phyloP scores from a whole-genome alignment of 2,113 vertebrate species.

The Rhombomys opimus region DNA sequence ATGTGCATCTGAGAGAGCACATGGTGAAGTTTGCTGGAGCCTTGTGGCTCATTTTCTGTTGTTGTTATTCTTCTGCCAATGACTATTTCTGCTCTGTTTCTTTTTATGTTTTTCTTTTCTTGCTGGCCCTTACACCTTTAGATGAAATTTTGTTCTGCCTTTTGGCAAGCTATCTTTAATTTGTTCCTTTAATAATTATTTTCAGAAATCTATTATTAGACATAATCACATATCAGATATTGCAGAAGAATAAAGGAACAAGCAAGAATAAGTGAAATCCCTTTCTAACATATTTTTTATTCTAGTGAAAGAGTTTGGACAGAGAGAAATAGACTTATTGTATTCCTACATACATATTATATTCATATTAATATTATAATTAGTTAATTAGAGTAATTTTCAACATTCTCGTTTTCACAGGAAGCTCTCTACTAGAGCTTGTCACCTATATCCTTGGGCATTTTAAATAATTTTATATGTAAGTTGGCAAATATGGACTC shows the following conservation, averaged over 20 bases:
- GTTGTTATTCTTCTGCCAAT: neutral
- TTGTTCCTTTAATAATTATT: constrained; percentile 33
- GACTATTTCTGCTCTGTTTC: neutral
- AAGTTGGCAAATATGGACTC: constrained; percentile 1
- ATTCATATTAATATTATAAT: neutral
- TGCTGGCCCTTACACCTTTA: neutral
- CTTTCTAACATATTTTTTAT: neutral
- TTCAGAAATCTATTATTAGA: neutral
- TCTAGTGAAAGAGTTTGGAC: neutral
- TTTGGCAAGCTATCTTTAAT: neutral
- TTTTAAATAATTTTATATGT: neutral
- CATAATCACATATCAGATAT: neutral
- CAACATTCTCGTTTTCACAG: constrained; percentile 7
- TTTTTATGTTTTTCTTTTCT: neutral
- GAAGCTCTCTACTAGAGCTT: neutral
- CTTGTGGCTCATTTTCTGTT: neutral
- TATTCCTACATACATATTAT: neutral
- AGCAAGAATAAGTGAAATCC: neutral
- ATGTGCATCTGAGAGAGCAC: neutral
- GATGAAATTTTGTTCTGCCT: neutral
- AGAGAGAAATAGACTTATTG: constrained; percentile 25
- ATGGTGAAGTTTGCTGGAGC: neutral
- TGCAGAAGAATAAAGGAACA: neutral
- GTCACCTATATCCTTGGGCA: constrained; percentile 19
- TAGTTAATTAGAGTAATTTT: constrained; percentile 9